Evolutionary conservation across 64 coral and sea anemone genomes (phyloP).

Genomic region (Actinia tenebrosa): DNA sequence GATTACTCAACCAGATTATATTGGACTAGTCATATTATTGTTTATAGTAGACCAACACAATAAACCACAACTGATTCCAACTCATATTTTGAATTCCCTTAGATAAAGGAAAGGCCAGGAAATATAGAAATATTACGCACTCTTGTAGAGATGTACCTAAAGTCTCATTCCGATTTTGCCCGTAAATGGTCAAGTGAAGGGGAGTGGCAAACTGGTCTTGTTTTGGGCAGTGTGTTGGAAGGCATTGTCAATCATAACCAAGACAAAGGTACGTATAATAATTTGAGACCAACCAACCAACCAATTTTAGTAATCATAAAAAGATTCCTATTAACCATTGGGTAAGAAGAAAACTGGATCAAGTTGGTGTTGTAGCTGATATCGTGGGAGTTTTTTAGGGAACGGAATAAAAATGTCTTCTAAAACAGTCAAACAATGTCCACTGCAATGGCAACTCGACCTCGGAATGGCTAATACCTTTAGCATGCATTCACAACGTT

Average conservation of each 20-base stretch:
- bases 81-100: not conserved
- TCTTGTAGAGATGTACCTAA: not conserved
- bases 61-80: not conserved
- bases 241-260: not conserved
- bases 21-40: not conserved
- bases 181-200: not conserved
- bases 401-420: too few species aligned
- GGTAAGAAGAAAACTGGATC: too few species aligned
- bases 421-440: too few species aligned
- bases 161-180: not conserved
- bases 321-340: too few species aligned
- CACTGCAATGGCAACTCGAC: too few species aligned
- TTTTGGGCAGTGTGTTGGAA: conserved; percentile 5
- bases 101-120: not conserved
- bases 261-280: not conserved
- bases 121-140: not conserved
- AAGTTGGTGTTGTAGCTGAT: too few species aligned
- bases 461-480: too few species aligned
- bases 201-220: conserved; percentile 13
- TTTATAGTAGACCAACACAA: not conserved
- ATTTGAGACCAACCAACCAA: not conserved
- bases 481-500: too few species aligned
- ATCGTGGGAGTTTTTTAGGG: too few species aligned
- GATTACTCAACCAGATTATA: too few species aligned
- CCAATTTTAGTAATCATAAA: too few species aligned